These are phyloP conservation scores for Actinostola sp. DNA, from an alignment of 92 coral and sea anemone species.

Conservation along the genomic window DNA sequence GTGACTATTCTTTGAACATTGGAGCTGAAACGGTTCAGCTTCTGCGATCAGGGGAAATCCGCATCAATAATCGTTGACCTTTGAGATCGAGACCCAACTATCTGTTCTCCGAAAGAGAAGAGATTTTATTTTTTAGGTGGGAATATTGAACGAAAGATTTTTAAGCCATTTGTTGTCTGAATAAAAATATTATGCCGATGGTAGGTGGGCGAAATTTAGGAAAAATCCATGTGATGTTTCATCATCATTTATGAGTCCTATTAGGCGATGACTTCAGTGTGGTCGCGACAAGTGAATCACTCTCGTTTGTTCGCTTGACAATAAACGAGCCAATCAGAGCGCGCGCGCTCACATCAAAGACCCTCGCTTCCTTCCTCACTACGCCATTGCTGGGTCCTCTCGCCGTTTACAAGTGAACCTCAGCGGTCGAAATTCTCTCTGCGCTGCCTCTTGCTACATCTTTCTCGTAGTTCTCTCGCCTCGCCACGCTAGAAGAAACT, in stretches of 20 bases:
- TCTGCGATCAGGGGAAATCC: too few relatives aligned
- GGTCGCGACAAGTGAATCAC: slow-evolving; percentile 12
- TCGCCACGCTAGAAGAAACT: slow-evolving; percentile 28
- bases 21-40: too few relatives aligned
- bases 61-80: too few relatives aligned
- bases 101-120: too few relatives aligned
- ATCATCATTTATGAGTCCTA: slow-evolving; percentile 19
- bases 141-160: not conserved
- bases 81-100: too few relatives aligned
- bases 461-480: slow-evolving; percentile 31
- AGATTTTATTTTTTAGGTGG: too few relatives aligned
- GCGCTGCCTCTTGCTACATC: slow-evolving; percentile 40
- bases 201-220: not conserved
- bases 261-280: slow-evolving; percentile 26
- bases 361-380: slow-evolving; percentile 32
- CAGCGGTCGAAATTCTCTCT: slow-evolving; percentile 41
- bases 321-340: slow-evolving; percentile 43
- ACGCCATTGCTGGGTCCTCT: slow-evolving; percentile 50
- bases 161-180: not conserved
- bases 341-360: slow-evolving; percentile 49
- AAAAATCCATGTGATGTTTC: slow-evolving; percentile 5
- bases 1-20: too few relatives aligned
- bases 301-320: not conserved
- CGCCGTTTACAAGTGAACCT: slow-evolving; percentile 26
- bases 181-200: slow-evolving; percentile 3